Base-by-base conservation (phyloP, 2,888 invertebrate species). In the Eupsilia transversa region DNA sequence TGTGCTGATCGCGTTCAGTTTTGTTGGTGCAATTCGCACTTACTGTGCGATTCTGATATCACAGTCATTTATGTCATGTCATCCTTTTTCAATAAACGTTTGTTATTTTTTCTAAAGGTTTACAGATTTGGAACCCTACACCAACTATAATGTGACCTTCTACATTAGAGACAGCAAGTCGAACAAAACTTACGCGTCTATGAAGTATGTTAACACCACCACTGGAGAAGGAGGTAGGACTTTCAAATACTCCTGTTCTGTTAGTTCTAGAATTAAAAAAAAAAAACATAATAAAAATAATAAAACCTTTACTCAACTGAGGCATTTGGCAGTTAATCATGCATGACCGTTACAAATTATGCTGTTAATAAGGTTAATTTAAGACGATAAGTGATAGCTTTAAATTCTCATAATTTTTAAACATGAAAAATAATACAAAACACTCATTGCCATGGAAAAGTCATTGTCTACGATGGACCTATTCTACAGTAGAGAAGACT, bases 71-170 rank as follows among this genome's bases (percentile, higher is more conserved):
- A 66, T 52, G 7, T 60, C 41, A 67, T 43, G 27, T 46, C 23
- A 33, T 23, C 23, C 17, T 38, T 38, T 38, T n/a, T 17, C 6
- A 56, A 56, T 56, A 30, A 30, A 56, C 35, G n/a, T 74, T 64
- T 35, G 0, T 46, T 67, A 2, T 67, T 97, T 80, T 63, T 56
- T 63, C 14, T 20, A 94, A 90, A 97, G 96, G 60, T 98, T 98
- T 88, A 96, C 94, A 0, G 92, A 97, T 70, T 94, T 98, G 64
- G 95, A 97, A 79, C 97, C 98, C 0, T 98, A 95, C 88, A 98
- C 98, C 0, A 95, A 96, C n/a, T 98, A 98, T 90, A 98, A 98
- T 85, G 96, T 98, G 77, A 98, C 98, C 0, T 97, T 98, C 68
- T 98, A 97, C 92, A 98, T 98, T 0, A 95, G 97, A 72, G 91